These are phyloP conservation scores for Apaloderma vittatum DNA, from an alignment of 2,113 vertebrate genomes.

Conservation along the genomic window DNA sequence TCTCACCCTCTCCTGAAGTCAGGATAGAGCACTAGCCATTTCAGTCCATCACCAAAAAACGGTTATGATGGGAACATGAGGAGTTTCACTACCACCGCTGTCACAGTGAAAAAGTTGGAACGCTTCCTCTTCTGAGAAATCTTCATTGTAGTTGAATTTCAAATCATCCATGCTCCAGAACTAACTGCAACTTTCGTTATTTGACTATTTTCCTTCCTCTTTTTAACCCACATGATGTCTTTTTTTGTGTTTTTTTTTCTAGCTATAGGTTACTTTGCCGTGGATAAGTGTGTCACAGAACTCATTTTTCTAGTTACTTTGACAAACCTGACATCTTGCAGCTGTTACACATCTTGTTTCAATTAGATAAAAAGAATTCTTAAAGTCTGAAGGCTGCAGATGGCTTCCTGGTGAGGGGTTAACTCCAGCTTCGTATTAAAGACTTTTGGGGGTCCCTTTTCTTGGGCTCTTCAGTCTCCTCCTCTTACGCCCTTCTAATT, in stretches of 20 bases:
- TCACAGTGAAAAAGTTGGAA: background rate
- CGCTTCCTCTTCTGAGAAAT: background rate
- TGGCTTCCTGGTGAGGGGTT: constrained; percentile 62
- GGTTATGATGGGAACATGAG: background rate
- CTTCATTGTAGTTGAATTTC: background rate
- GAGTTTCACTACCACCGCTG: background rate
- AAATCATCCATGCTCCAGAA: background rate
- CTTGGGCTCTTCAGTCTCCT: background rate
- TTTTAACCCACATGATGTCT: background rate
- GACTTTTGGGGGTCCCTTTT: background rate
- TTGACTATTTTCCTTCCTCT: background rate
- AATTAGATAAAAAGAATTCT: constrained; percentile 74
- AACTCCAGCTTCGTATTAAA: background rate
- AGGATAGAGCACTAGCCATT: background rate
- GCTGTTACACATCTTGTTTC: constrained; percentile 63
- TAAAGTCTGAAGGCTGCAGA: constrained; percentile 54
- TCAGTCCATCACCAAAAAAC: background rate
- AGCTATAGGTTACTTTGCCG: background rate
- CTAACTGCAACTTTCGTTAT: background rate
- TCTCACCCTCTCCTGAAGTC: background rate
- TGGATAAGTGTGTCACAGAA: background rate
- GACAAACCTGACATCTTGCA: constrained; percentile 58
- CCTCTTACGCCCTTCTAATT: background rate
- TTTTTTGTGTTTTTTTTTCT: background rate
- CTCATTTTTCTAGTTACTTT: constrained; percentile 55